A percentile compares a stretch with the other conserved stretches of the same genome.
Evolutionary conservation across 2,888 invertebrate genomes (phyloP).

Genomic region (Dexiosoma caninum): DNA sequence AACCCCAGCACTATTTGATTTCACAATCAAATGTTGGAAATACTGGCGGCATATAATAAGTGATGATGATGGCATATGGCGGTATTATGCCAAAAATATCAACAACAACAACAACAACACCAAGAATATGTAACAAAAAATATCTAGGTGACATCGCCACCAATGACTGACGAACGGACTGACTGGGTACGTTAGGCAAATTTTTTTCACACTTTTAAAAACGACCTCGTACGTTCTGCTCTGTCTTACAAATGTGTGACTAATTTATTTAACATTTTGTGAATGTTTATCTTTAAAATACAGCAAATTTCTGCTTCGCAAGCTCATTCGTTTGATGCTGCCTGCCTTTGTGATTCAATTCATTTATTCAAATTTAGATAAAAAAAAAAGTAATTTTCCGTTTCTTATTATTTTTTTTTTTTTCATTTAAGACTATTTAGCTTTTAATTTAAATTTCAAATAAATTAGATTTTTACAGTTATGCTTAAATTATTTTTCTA

Average conservation of each 20-base stretch:
- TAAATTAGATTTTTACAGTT: background rate
- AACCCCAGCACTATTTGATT: background rate
- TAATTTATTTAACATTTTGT: slow-evolving; percentile 26
- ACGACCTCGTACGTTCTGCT: background rate
- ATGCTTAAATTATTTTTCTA: background rate
- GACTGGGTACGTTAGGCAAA: slow-evolving; percentile 7
- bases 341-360: background rate
- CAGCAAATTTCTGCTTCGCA: background rate
- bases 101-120: too few species aligned
- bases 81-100: slow-evolving; percentile 36
- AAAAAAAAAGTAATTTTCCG: too few species aligned
- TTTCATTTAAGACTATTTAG: background rate
- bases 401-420: too few species aligned
- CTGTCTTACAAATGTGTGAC: slow-evolving; percentile 27
- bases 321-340: background rate
- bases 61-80: slow-evolving; percentile 22
- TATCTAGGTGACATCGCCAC: slow-evolving; percentile 26
- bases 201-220: slow-evolving; percentile 35
- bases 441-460: background rate
- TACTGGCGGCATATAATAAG: background rate
- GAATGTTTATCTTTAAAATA: background rate
- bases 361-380: background rate
- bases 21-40: background rate
- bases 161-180: background rate
- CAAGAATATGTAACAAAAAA: too few species aligned